Base-by-base conservation (phyloP, 2,888 invertebrate genomes). In the Alcis repandata region DNA sequence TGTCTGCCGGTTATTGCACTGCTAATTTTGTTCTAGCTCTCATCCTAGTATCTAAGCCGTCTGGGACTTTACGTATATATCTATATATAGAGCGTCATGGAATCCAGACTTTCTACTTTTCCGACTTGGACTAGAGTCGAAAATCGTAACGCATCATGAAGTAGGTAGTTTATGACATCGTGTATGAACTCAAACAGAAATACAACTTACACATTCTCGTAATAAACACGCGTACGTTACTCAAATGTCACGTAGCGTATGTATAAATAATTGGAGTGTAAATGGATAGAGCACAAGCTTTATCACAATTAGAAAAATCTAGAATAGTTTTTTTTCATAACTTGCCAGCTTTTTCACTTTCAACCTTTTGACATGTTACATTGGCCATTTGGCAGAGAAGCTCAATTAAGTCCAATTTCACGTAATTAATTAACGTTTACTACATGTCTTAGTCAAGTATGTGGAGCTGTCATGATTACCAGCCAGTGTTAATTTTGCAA, bases 11-110 rank as follows among this genome's bases (percentile, higher is more conserved):
- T 84, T 86, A 86, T 85, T 84, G 84, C 85, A 82, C 82, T 74
- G 82, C 83, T 87, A 87, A 87, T 87, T 87, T 80, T 76, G 79
- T 69, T 73, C 77, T 75, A 81, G 59, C 81, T 78, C 83, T 82
- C 83, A 83, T 84, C 79, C 76, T 74, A 78, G 79, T 77, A 78
- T 80, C 79, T 78, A 66, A 76, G 74, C 74, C 75, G 79, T 79
- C 82, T 80, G 76, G 69, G 71, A 69, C 49, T 56, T 9, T 22
- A 19, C 19, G 19, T 38, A n/a, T 56, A 46, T 27, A 27, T 27
- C n/a, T 38, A n/a, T 56, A 46, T 27, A 27, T 27, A 27, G 13
- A 52, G n/a, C 38, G 43, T 43, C 54, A 9, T 7, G 33, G 45
- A 36, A 41, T 40, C 11, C 32, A 56, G 32, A 40, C 13, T 43